phyloP scores from a whole-genome alignment of 2,888 invertebrate species.

The Agriopis aurantiaria region DNA sequence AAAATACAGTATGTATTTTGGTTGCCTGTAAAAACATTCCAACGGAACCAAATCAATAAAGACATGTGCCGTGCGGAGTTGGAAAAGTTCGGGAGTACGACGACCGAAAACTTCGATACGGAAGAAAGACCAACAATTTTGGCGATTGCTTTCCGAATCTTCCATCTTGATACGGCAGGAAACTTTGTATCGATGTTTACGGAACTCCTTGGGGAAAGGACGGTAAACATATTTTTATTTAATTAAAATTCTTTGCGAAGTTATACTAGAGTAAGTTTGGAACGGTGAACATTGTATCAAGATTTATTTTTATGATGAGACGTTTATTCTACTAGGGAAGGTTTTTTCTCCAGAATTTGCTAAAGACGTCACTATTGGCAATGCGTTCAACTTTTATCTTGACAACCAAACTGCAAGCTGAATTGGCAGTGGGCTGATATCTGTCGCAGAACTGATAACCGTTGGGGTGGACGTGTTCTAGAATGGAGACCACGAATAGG shows the following conservation, averaged over 20 bases:
- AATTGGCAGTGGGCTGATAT: too few relatives aligned
- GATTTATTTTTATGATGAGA: conserved; percentile 10
- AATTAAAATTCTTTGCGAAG: conserved; percentile 15
- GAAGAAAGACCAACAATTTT: conserved; percentile 30
- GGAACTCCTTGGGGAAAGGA: conserved; percentile 1
- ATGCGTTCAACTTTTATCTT: too few relatives aligned
- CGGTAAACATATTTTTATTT: conserved; percentile 23
- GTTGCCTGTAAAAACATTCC: background rate
- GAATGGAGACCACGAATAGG: too few relatives aligned
- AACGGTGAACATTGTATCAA: background rate
- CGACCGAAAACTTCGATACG: conserved; percentile 14
- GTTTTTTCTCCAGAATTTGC: too few relatives aligned
- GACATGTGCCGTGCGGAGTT: conserved; percentile 9
- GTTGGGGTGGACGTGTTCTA: too few relatives aligned
- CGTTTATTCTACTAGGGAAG: background rate
- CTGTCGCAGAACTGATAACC: too few relatives aligned
- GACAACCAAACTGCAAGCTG: too few relatives aligned
- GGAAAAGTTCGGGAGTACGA: background rate
- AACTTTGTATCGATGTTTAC: conserved; percentile 32
- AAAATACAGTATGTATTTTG: too few relatives aligned
- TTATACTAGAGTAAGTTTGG: background rate
- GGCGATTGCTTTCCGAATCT: conserved; percentile 22
- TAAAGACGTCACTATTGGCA: too few relatives aligned
- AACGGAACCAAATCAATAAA: conserved; percentile 13
- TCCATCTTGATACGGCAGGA: conserved; percentile 19